phyloP scores from a whole-genome alignment of 2,113 vertebrate species.

The Salvelinus alpinus region DNA sequence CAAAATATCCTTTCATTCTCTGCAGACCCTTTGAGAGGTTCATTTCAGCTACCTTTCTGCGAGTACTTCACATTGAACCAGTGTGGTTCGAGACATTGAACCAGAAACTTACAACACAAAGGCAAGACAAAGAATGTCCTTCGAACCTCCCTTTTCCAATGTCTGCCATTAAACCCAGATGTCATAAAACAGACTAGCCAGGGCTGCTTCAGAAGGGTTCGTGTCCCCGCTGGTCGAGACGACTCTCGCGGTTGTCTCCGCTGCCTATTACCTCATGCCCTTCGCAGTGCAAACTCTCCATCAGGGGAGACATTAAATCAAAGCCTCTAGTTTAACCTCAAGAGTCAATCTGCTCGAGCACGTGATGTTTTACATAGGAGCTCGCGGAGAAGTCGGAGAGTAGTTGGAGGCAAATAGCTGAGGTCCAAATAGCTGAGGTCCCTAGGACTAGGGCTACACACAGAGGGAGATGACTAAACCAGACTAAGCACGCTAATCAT shows the following conservation, averaged over 20 bases:
- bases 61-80: neutral
- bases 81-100: neutral
- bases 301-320: slow-evolving; percentile 24
- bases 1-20: neutral
- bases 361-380: neutral
- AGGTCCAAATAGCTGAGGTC: neutral
- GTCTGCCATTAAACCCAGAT: slow-evolving; percentile 45
- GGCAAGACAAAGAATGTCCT: neutral
- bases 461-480: slow-evolving; percentile 3
- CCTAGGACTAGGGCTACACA: neutral
- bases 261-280: slow-evolving; percentile 57
- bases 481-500: neutral
- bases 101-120: neutral
- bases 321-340: slow-evolving; percentile 3
- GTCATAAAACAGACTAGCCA: slow-evolving; percentile 32
- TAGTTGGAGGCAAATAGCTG: neutral
- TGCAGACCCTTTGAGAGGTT: neutral
- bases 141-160: slow-evolving; percentile 30
- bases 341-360: neutral
- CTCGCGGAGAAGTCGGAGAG: neutral
- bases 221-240: slow-evolving; percentile 34
- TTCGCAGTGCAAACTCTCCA: neutral
- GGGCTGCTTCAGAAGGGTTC: neutral
- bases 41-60: neutral
- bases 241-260: slow-evolving; percentile 38